phyloP scores from a whole-genome alignment of 2,888 invertebrate genomes.

The Anthrax anthrax region DNA sequence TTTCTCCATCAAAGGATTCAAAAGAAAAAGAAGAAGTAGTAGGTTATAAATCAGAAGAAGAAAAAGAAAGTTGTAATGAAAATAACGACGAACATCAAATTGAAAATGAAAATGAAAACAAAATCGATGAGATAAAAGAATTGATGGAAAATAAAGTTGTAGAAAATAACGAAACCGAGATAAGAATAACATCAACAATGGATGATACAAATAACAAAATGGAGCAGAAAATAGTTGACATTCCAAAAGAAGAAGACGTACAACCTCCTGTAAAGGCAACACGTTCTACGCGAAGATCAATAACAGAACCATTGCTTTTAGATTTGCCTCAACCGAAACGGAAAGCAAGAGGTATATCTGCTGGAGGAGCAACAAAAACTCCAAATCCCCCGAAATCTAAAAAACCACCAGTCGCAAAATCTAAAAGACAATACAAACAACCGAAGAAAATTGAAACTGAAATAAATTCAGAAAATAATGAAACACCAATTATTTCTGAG shows the following conservation, averaged over 20 bases:
- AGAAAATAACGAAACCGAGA: too few relatives aligned
- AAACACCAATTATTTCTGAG: too few relatives aligned
- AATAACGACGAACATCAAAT: neutral
- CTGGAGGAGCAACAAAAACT: too few relatives aligned
- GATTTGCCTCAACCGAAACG: neutral
- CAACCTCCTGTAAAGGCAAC: neutral
- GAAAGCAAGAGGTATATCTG: neutral
- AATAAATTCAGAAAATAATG: too few relatives aligned
- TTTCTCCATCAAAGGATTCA: neutral
- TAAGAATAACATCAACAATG: too few relatives aligned
- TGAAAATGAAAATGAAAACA: neutral
- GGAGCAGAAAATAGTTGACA: too few relatives aligned
- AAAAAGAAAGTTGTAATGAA: neutral
- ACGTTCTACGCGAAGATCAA: neutral
- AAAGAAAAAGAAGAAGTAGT: neutral
- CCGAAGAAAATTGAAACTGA: too few relatives aligned
- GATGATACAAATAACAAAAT: too few relatives aligned
- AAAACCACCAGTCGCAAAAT: too few relatives aligned
- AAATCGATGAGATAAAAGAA: neutral
- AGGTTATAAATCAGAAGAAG: neutral
- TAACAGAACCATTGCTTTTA: neutral
- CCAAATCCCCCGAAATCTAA: too few relatives aligned
- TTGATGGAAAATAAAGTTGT: too few relatives aligned
- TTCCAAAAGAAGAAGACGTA: neutral
- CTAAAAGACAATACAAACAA: too few relatives aligned